Evolutionary conservation across 2,888 invertebrate species (phyloP).

Genomic region (Apodemia mormo): DNA sequence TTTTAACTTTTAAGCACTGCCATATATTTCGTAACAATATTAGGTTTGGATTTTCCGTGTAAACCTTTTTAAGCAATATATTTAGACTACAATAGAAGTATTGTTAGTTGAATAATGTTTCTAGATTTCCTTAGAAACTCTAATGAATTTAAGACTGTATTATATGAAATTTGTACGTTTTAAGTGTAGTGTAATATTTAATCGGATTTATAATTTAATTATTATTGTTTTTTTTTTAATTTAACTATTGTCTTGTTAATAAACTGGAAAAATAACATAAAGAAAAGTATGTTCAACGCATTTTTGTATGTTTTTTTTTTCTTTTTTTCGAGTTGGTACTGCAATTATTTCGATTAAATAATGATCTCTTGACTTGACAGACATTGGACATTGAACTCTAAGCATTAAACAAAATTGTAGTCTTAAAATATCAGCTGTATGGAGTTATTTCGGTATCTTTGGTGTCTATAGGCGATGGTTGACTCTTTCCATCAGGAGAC

Average conservation of each 20-base stretch:
- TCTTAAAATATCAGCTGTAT: too few relatives aligned
- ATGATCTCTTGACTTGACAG: neutral
- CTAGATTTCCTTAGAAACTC: constrained; percentile 40
- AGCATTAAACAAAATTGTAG: neutral
- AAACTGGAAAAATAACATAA: neutral
- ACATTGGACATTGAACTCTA: neutral
- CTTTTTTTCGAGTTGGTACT: neutral
- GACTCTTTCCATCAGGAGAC: too few relatives aligned
- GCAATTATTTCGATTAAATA: neutral
- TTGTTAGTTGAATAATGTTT: constrained; percentile 23
- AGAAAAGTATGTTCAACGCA: neutral
- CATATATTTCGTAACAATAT: constrained; percentile 51
- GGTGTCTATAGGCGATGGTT: too few relatives aligned
- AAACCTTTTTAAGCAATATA: constrained; percentile 1
- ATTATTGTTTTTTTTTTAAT: neutral
- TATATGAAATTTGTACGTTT: constrained; percentile 37
- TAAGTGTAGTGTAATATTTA: constrained; percentile 21
- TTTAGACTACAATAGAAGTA: constrained; percentile 17
- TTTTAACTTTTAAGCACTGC: constrained; percentile 61
- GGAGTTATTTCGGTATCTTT: neutral
- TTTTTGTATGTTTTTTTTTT: neutral
- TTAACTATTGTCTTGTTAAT: neutral
- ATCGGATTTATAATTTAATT: constrained; percentile 20
- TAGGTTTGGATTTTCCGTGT: constrained; percentile 20
- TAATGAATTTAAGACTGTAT: constrained; percentile 69